Percentiles rank a stretch among this genome's conserved stretches.
phyloP scores from a whole-genome alignment of 2,797 vertebrate genomes.

The Sus cebifrons region DNA sequence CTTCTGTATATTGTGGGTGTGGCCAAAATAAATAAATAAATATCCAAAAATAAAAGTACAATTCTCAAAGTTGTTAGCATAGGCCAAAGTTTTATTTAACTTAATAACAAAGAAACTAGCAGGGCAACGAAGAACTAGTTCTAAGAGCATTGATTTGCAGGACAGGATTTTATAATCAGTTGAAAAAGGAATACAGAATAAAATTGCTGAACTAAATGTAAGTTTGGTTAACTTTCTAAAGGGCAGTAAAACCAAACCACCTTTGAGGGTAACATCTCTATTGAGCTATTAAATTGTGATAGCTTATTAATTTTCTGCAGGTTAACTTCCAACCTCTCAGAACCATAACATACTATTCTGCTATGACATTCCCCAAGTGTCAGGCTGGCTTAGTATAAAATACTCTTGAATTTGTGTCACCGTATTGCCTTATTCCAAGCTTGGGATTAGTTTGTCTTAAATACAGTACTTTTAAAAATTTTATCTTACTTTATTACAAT shows the following conservation, averaged over 20 bases:
- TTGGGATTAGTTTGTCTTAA: slow-evolving; percentile 15
- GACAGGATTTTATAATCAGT: background rate
- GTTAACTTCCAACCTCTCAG: background rate
- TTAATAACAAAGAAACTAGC: slow-evolving; percentile 30
- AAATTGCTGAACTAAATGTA: background rate
- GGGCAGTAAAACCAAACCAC: background rate
- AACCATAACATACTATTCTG: background rate
- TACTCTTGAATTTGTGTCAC: background rate
- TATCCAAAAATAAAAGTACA: background rate
- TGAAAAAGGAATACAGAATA: slow-evolving; percentile 29
- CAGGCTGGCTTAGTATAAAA: slow-evolving; percentile 23
- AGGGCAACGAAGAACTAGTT: background rate
- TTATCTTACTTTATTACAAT: slow-evolving; percentile 34
- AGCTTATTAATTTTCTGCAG: background rate
- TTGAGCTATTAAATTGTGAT: background rate
- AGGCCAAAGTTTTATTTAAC: slow-evolving; percentile 27
- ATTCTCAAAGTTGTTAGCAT: slow-evolving; percentile 43
- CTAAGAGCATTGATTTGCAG: background rate
- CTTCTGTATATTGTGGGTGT: too few relatives aligned
- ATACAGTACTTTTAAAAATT: background rate
- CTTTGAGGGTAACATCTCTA: background rate
- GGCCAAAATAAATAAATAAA: too few relatives aligned
- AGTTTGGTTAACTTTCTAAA: background rate
- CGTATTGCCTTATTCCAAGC: background rate
- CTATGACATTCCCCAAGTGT: background rate